A percentile compares a stretch with the other conserved stretches of the same genome.
Conservation (phyloP, 2,797 vertebrate genomes). For the Manis pentadactyla region DNA sequence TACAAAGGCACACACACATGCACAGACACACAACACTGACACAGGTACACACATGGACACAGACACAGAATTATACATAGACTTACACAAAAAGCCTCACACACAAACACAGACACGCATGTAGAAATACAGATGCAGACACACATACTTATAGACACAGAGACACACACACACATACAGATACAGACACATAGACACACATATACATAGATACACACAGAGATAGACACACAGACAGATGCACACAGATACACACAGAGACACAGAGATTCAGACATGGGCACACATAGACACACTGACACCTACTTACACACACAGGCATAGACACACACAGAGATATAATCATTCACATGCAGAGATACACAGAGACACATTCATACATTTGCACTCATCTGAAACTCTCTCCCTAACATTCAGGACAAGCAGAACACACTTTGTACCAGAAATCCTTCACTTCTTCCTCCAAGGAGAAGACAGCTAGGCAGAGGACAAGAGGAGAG, state of each 20-base stretch:
- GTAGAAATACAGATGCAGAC: neutral
- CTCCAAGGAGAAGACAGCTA: neutral
- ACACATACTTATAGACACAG: neutral
- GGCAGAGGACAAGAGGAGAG: neutral
- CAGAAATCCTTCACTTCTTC: neutral
- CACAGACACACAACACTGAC: neutral
- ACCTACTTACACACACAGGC: too few species aligned
- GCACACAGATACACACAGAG: neutral
- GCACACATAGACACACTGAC: too few species aligned
- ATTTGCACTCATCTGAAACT: neutral
- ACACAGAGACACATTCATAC: neutral
- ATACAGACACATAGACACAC: neutral
- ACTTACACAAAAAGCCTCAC: neutral
- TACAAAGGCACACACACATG: accelerated
- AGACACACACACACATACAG: neutral
- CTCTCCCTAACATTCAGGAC: neutral
- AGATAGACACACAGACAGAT: neutral
- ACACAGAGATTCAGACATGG: neutral
- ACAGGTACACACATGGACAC: neutral
- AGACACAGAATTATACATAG: neutral
- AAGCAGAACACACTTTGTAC: neutral
- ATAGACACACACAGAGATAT: neutral
- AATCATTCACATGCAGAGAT: neutral
- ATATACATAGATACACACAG: neutral
- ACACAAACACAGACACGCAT: too few species aligned